Percentiles rank a stretch among this genome's conserved stretches.
phyloP scores from a whole-genome alignment of 2,888 invertebrate species.

The Thereva unica region DNA sequence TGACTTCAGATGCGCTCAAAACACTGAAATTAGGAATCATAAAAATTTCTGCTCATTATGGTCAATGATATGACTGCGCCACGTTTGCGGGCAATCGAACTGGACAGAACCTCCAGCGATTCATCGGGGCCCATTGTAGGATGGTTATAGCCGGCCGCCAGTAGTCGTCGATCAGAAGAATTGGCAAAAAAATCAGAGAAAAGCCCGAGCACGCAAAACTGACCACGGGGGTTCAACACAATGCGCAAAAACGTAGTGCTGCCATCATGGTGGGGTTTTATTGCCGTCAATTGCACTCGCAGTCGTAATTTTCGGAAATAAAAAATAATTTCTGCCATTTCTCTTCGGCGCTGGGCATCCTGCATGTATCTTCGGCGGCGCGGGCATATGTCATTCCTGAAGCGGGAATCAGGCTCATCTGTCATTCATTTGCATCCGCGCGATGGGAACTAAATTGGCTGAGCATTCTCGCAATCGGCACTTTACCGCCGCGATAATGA shows the following conservation, averaged over 20 bases:
- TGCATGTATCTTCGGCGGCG: constrained; percentile 1
- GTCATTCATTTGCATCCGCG: constrained; percentile 22
- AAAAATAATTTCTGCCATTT: constrained; percentile 33
- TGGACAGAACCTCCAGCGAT: neutral
- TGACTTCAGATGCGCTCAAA: constrained; percentile 5
- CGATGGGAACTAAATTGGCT: constrained; percentile 29
- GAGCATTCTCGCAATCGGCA: constrained; percentile 15
- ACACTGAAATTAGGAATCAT: constrained; percentile 34
- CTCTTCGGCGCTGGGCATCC: constrained; percentile 5
- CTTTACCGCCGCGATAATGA: constrained; percentile 15
- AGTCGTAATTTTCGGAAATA: constrained; percentile 33
- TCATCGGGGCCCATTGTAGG: no score
- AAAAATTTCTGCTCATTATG: constrained; percentile 30
- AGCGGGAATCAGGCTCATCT: neutral
- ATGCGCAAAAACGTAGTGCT: neutral
- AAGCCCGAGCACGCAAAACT: constrained; percentile 1
- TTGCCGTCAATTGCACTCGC: constrained; percentile 24
- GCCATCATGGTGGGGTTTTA: constrained; percentile 24
- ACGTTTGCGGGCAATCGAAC: constrained; percentile 15
- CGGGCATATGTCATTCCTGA: neutral
- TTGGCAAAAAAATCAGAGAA: neutral
- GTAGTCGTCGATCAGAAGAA: neutral
- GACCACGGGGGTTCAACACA: constrained; percentile 5
- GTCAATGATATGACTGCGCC: constrained; percentile 9
- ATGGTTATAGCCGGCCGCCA: neutral